Evolutionary conservation across 1,140 invertebrate species (phyloP), one percentile per base, ranked within the genome.

Genomic region (Popillia japonica): DNA sequence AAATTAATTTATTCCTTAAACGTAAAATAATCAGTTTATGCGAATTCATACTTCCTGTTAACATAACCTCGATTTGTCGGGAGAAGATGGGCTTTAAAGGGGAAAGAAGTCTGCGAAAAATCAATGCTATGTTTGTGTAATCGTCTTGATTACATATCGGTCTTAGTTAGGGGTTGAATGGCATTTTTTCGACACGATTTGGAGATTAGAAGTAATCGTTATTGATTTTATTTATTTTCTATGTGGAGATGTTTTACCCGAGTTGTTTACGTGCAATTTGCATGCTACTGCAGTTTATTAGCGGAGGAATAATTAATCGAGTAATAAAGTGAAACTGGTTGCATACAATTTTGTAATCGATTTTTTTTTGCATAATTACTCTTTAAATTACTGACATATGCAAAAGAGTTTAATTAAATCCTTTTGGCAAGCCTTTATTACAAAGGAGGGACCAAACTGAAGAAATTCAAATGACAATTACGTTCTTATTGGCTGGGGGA

Each of bases 71-170:
- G 48, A 34, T 34, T 34, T 34, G 6, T 55, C 48, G 48, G 6
- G 48, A n/a, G n/a, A 3, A 3, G 44, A 10, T 48, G 44, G 44
- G 27, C 27, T 34, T 34, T 34, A 34, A 34, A 34, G 48, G 17
- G 48, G 14, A 55, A 4, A 17, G 48, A 17, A 55, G 17, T 17
- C 17, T 6, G 48, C 48, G 14, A 55, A 55, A 55, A 55, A 55
- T 55, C 48, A 55, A 55, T 55, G 48, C 48, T 17, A 17, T 55
- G 48, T 55, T 55, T 55, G 48, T 55, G 48, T 55, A 55, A 55
- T 55, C 10, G 17, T 14, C 48, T n/a, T 17, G 48, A 55, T 55
- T 55, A 17, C 14, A 17, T 55, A 17, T 55, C 2, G 14, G 0
- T 2, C 0, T 7, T 17, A 4, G 6, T 55, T 17, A n/a, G 17